Base-by-base conservation (phyloP, 2,888 invertebrate genomes). In the Leptopilina myrica region DNA sequence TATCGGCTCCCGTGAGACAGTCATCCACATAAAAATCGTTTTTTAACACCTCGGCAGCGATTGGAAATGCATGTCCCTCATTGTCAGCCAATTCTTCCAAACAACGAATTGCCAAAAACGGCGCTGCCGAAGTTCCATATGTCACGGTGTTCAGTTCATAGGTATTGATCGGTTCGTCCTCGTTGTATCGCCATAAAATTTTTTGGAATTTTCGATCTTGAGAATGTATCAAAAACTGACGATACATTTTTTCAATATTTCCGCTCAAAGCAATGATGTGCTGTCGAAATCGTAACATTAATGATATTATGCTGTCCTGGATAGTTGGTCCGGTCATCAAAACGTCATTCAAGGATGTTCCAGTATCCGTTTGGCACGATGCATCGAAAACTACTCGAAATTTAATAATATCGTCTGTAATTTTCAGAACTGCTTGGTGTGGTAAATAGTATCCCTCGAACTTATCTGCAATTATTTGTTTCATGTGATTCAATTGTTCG, bases 191-290 rank as follows among this genome's bases (percentile, higher is more conserved):
- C 26, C 26, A 26, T 26, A 26, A 26, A 2, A 26, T 26, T 26
- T 26, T 26, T 26, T 26, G 26, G 26, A 26, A 26, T 26, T 26
- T 76, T 5, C 80, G 65, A 79, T 87, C 82, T 6, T 79, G 75
- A 1, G 75, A 66, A 12, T 75, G 14, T 5, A 82, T 49, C 12
- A 11, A 33, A 11, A 84, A 65, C 77, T 82, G 84, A 0, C 86
- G 81, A 76, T 86, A 89, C 86, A 88, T 88, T 82, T 26, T 26
- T 26, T 26, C 26, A 49, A 79, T 79, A n/a, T 79, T 67, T 14
- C 76, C 67, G 64, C n/a, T n/a, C 67, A 76, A n/a, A 62, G 49
- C 5, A 6, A 40, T 9, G 40, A 69, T 9, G n/a, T 76, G 79
- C 26, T 76, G 73, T 3, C 78, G 78, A 69, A 78, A 78, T 12